A percentile compares a stretch with the other conserved stretches of the same genome.
phyloP scores from a whole-genome alignment of 2,888 invertebrate genomes.

The Ceratothoa steindachneri region DNA sequence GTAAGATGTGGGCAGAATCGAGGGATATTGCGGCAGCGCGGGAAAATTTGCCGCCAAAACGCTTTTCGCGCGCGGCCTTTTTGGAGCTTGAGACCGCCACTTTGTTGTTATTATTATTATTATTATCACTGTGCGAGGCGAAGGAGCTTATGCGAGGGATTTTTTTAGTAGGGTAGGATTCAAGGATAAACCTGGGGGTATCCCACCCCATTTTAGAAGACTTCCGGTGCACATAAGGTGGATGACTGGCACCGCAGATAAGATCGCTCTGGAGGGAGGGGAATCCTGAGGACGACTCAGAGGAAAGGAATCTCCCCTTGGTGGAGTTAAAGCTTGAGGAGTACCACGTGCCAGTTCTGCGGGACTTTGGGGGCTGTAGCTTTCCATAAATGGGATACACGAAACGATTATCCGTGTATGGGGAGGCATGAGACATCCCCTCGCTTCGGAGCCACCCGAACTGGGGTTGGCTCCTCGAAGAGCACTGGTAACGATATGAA shows the following conservation, averaged over 20 bases:
- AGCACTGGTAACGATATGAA: not conserved
- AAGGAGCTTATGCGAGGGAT: not conserved
- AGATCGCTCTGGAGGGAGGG: not conserved
- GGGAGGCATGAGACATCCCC: too few relatives aligned
- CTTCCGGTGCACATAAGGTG: too few relatives aligned
- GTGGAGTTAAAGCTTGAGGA: not conserved
- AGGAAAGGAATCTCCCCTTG: not conserved
- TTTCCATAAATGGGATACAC: not conserved
- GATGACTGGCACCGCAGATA: too few relatives aligned
- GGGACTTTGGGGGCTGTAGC: not conserved
- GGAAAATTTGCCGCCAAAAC: constrained; percentile 1
- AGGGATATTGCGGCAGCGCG: constrained; percentile 1
- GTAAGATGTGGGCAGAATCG: constrained; percentile 8
- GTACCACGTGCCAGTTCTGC: not conserved
- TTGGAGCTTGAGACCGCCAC: not conserved
- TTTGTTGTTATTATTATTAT: not conserved
- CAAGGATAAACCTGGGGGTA: too few relatives aligned
- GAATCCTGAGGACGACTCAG: not conserved
- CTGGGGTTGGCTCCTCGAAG: too few relatives aligned
- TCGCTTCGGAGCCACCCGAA: too few relatives aligned
- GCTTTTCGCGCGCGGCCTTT: too few relatives aligned
- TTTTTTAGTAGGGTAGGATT: constrained; percentile 31
- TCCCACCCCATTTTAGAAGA: not conserved
- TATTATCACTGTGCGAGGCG: not conserved
- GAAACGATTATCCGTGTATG: not conserved